Conservation (phyloP, 2,113 vertebrate species). For the Fulmarus glacialis region DNA sequence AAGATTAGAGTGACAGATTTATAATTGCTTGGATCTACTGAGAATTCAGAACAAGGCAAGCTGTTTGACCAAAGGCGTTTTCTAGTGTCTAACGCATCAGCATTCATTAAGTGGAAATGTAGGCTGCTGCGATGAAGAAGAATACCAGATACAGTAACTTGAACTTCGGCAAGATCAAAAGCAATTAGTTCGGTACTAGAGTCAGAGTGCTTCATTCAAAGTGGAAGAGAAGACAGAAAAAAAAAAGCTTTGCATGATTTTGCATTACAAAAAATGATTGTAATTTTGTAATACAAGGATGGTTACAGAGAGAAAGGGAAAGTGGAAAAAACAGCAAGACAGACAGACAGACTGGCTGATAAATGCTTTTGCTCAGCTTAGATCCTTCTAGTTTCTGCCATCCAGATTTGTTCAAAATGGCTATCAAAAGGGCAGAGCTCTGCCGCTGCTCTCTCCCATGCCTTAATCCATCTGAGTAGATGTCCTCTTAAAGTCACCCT, state of each 20-base stretch:
- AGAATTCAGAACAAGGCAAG: constrained; percentile 2
- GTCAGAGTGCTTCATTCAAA: background rate
- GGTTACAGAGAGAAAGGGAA: background rate
- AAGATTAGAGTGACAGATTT: background rate
- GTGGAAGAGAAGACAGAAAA: background rate
- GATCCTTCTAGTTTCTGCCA: background rate
- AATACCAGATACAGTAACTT: background rate
- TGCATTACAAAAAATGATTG: background rate
- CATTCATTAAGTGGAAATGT: constrained; percentile 24
- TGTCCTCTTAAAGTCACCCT: background rate
- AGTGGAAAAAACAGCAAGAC: background rate
- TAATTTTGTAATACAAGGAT: background rate
- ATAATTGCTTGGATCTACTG: constrained; percentile 8
- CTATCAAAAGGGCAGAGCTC: background rate
- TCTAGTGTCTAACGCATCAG: background rate
- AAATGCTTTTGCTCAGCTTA: background rate
- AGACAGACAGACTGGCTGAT: background rate
- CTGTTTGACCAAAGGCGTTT: background rate
- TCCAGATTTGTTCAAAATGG: background rate
- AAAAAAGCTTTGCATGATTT: background rate
- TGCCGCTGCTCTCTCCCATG: background rate
- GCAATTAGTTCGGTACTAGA: background rate
- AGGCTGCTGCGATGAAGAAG: background rate
- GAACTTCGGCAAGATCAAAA: constrained; percentile 25
- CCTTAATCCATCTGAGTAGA: background rate